phyloP scores from a whole-genome alignment of 2,888 invertebrate species.

The Meiosimyza platycephala region DNA sequence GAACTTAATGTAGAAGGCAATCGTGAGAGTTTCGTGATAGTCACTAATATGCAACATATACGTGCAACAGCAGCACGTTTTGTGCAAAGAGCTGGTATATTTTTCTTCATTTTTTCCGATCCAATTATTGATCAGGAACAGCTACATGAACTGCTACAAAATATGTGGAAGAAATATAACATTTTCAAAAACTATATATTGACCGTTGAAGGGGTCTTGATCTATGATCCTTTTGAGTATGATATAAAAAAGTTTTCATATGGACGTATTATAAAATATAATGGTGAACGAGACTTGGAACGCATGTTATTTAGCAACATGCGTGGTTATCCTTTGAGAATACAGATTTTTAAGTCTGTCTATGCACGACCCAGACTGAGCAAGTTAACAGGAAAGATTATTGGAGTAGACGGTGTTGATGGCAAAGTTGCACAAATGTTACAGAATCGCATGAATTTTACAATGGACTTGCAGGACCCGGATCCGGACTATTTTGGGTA shows the following conservation, averaged over 20 bases:
- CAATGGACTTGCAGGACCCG: constrained; percentile 57
- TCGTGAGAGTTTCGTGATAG: constrained; percentile 50
- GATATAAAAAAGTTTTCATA: constrained; percentile 33
- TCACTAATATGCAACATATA: constrained; percentile 49
- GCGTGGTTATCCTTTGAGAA: constrained; percentile 63
- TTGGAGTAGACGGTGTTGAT: constrained; percentile 58
- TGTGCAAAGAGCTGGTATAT: constrained; percentile 48
- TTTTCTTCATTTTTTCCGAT: constrained; percentile 54
- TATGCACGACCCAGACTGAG: constrained; percentile 56
- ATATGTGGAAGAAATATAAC: constrained; percentile 51
- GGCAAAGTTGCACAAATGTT: constrained; percentile 56
- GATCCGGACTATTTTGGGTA: constrained; percentile 63
- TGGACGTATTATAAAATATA: constrained; percentile 52
- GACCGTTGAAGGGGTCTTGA: constrained; percentile 48
- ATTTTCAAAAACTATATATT: constrained; percentile 54
- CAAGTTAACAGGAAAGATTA: constrained; percentile 46
- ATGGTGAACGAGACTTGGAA: constrained; percentile 46
- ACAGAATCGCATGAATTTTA: constrained; percentile 58
- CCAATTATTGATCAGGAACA: constrained; percentile 40
- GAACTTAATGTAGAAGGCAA: not conserved
- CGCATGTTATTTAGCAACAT: constrained; percentile 57
- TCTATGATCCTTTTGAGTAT: constrained; percentile 58
- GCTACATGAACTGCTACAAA: constrained; percentile 50
- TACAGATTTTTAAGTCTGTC: constrained; percentile 64
- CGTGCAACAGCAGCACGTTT: constrained; percentile 42